A percentile compares a stretch with the other conserved stretches of the same genome.
Conservation (phyloP, 2,888 invertebrate species). For the Phalera bucephala region DNA sequence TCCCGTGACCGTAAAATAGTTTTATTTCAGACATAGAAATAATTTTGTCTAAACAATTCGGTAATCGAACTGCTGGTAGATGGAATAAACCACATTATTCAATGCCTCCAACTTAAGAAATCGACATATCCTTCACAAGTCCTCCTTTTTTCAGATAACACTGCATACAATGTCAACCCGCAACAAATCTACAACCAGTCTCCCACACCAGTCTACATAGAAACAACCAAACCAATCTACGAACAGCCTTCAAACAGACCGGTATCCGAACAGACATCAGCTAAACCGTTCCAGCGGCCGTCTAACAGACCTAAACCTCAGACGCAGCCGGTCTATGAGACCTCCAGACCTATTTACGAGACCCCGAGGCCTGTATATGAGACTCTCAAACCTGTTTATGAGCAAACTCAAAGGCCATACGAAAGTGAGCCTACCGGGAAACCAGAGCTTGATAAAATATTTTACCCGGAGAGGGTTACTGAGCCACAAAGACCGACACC, state of each 20-base stretch:
- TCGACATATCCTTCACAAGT: no score
- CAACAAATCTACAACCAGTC: constrained; percentile 6
- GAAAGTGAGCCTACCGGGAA: neutral
- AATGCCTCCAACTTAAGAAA: no score
- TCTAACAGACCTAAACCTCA: neutral
- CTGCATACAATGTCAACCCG: constrained; percentile 5
- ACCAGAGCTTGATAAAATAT: neutral
- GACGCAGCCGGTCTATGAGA: constrained; percentile 5
- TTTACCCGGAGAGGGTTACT: neutral
- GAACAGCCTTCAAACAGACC: constrained; percentile 10
- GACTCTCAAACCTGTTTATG: neutral
- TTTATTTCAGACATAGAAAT: no score
- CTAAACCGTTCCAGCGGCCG: constrained; percentile 2
- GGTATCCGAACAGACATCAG: constrained; percentile 4
- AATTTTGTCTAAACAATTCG: no score
- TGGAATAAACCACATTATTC: no score
- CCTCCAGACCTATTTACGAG: no score
- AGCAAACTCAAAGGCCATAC: no score
- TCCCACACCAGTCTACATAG: constrained; percentile 8
- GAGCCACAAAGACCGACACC: neutral
- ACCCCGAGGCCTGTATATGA: no score
- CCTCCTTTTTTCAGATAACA: neutral
- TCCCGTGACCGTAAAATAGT: no score
- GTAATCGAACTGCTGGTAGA: no score
- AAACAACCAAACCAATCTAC: constrained; percentile 7